These are phyloP conservation scores for Etheostoma perlongum DNA, from an alignment of 2,797 vertebrate species.

Conservation along the genomic window DNA sequence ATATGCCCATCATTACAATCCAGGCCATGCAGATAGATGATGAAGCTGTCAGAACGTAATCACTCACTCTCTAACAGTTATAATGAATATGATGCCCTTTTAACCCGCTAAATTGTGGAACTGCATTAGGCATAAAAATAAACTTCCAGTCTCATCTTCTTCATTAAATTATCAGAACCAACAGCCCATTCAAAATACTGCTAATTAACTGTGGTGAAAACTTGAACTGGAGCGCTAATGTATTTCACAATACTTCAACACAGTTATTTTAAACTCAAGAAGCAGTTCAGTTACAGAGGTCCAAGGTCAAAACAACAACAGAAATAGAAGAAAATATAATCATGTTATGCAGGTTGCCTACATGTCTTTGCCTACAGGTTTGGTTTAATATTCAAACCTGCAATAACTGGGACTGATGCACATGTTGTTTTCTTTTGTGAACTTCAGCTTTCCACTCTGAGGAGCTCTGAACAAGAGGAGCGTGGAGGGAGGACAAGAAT, in stretches of 20 bases:
- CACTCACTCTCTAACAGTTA: constrained; percentile 37
- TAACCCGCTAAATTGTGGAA: constrained; percentile 12
- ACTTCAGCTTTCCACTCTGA: constrained; percentile 77
- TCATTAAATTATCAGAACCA: constrained; percentile 46
- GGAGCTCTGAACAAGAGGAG: constrained; percentile 64
- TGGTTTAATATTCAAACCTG: background rate
- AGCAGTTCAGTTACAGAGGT: background rate
- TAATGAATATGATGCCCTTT: constrained; percentile 23
- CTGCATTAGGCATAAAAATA: constrained; percentile 36
- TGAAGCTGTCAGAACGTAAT: constrained; percentile 21
- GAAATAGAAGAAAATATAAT: background rate
- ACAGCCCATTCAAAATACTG: constrained; percentile 9
- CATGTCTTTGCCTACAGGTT: no score
- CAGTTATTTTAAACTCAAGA: background rate
- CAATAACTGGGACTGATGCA: constrained; percentile 4
- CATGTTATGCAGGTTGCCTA: background rate
- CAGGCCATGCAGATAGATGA: constrained; percentile 6
- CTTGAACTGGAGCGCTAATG: constrained; percentile 7
- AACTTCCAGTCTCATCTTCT: constrained; percentile 21
- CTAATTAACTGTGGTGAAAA: constrained; percentile 44
- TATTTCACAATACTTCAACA: constrained; percentile 10
- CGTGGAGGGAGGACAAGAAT: background rate
- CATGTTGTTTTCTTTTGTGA: constrained; percentile 20
- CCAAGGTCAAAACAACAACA: constrained; percentile 22
- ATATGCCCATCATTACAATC: constrained; percentile 15